Base-by-base conservation (phyloP, 2,113 vertebrate species). In the Gorsachius goisagi region DNA sequence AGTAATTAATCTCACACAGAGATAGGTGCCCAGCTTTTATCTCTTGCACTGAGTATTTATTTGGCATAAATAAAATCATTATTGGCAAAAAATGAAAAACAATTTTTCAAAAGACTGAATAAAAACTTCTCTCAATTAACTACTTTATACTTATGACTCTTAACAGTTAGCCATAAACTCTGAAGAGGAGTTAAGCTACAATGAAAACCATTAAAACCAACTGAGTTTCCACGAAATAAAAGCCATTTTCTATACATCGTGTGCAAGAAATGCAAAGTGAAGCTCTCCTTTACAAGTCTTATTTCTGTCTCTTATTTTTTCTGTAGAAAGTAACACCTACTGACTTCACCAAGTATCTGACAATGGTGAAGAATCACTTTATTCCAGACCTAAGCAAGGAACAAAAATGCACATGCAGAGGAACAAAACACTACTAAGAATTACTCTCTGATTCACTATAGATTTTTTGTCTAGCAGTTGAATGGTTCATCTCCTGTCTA, bases 391-490 rank as follows among this genome's bases (percentile, higher is more conserved):
- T 73, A 83, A 91, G 67, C 45, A 69, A 91, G 67, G 71, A 88
- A 80, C 22, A 69, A 79, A 90, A 82, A 89, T 59, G 28, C 47
- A 64, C 39, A 74, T 55, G 20, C 41, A 85, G 67, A 90, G 55
- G 75, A 94, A 90, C 41, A 93, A 90, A 91, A 67, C 66, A 90
- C 80, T 90, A 19, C 37, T 50, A 73, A 76, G 32, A 94, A 90
- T 86, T 95, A 77, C 15, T 69, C 47, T 72, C 81, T 83, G 85
- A 94, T 96, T 91, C 55, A 21, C 49, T 56, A 56, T 35, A 73
- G 67, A 39, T 26, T 80, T 94, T 91, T 85, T 86, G 28, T 63
- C 88, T 76, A 76, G 90, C 37, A 85, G 76, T n/a, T 85, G 94
- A 92, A 91, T 81, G 47, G 73, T 77, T 91, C 60, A 64, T 89